Evolutionary conservation across 2,113 vertebrate genomes (phyloP).

Genomic region (Phylloscopus trochilus): DNA sequence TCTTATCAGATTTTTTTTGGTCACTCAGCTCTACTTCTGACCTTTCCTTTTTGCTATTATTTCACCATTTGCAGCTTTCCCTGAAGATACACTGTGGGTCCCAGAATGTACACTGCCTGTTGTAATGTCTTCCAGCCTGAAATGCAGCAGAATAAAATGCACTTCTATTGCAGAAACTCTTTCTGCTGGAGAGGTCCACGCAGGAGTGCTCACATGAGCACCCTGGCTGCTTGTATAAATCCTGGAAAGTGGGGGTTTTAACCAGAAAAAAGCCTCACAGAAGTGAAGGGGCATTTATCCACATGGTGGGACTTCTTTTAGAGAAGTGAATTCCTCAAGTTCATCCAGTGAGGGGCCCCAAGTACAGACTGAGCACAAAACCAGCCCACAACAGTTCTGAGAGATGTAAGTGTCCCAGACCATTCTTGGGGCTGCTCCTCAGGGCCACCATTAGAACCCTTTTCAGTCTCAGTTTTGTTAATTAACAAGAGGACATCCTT

Average conservation of each 20-base stretch:
- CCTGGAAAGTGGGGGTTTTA: background rate
- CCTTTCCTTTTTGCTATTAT: background rate
- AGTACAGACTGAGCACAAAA: background rate
- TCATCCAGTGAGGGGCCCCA: background rate
- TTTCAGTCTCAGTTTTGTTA: background rate
- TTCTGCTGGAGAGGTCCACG: background rate
- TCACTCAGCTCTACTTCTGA: background rate
- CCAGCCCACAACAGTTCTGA: background rate
- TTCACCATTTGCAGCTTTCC: background rate
- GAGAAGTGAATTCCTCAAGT: background rate
- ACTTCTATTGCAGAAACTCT: background rate
- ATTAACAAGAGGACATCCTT: background rate
- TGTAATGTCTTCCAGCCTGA: background rate
- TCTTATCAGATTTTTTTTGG: background rate
- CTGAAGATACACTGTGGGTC: background rate
- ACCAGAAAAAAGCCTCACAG: background rate
- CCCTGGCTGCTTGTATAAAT: background rate
- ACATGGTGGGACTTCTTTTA: background rate
- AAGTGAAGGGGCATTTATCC: background rate
- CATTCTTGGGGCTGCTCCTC: background rate
- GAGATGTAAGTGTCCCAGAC: fast-evolving
- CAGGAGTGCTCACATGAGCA: background rate
- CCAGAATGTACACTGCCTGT: background rate
- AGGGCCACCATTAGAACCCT: background rate
- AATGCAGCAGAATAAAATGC: background rate